A percentile compares a stretch with the other conserved stretches of the same genome.
Evolutionary conservation across 2,797 vertebrate species (phyloP).

Genomic region (Spatula clypeata): DNA sequence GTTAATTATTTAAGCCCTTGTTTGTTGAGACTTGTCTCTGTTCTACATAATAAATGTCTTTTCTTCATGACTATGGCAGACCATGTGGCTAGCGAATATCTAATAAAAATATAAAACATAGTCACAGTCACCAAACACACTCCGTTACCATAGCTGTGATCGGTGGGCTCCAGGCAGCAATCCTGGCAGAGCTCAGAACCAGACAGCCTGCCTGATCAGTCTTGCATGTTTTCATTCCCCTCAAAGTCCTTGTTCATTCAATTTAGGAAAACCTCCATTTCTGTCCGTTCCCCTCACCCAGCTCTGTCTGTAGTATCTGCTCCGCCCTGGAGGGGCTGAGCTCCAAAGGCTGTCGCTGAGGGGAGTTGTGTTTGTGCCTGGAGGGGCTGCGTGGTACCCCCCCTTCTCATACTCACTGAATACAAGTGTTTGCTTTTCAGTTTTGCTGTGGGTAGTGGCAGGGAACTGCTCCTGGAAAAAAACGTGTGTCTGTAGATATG

Average conservation of each 20-base stretch:
- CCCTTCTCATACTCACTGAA: not conserved
- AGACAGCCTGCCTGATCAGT: not conserved
- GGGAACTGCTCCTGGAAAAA: not conserved
- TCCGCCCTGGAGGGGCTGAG: rapidly evolving
- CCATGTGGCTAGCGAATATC: rapidly evolving
- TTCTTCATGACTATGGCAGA: not conserved
- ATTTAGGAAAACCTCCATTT: not conserved
- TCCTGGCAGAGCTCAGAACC: not conserved
- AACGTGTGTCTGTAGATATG: not conserved
- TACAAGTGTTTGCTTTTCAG: not conserved
- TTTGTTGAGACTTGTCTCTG: not conserved
- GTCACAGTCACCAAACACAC: not conserved
- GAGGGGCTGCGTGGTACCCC: not conserved
- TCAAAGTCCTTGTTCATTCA: not conserved
- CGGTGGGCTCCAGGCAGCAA: not conserved
- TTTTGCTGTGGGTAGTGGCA: not conserved
- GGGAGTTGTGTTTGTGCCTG: not conserved
- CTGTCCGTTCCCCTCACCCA: not conserved
- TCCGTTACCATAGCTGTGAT: not conserved
- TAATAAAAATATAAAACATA: not conserved
- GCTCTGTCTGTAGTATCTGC: not conserved
- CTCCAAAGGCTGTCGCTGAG: not conserved
- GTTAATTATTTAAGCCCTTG: not conserved
- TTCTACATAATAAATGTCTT: not conserved
- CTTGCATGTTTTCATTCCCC: not conserved